Conservation (phyloP, 2,888 invertebrate genomes). For the Pseudococcus viburni region DNA sequence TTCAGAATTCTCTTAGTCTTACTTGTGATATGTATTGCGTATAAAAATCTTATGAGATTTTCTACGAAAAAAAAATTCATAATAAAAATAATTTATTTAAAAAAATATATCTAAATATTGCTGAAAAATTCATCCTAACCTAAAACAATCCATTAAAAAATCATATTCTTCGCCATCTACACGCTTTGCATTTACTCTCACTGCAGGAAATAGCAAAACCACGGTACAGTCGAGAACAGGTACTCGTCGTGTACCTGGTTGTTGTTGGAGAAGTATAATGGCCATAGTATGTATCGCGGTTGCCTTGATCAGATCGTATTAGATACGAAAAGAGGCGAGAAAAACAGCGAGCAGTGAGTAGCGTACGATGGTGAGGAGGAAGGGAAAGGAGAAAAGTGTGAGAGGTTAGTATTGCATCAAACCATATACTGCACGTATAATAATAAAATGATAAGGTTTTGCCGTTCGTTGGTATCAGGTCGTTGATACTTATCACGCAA, state of each 20-base stretch:
- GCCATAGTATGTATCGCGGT: slow-evolving; percentile 45
- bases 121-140: too few relatives aligned
- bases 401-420: slow-evolving; percentile 65
- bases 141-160: too few relatives aligned
- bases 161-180: too few relatives aligned
- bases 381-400: background rate
- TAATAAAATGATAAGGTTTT: slow-evolving; percentile 64
- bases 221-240: slow-evolving; percentile 52
- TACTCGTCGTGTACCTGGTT: background rate
- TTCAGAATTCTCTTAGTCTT: too few relatives aligned
- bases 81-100: too few relatives aligned
- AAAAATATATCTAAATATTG: too few relatives aligned
- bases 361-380: background rate
- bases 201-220: slow-evolving; percentile 62
- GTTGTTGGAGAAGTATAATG: slow-evolving; percentile 3
- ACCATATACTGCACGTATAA: slow-evolving; percentile 57
- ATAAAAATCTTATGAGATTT: too few relatives aligned
- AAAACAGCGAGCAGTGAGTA: background rate
- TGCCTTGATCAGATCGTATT: slow-evolving; percentile 46
- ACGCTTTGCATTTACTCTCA: slow-evolving; percentile 2
- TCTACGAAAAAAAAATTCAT: too few relatives aligned
- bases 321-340: slow-evolving; percentile 16
- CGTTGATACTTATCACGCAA: slow-evolving; percentile 63
- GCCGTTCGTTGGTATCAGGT: slow-evolving; percentile 58
- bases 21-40: too few relatives aligned